Conservation (phyloP, 2,888 invertebrate genomes). For the Anagyrus pseudococci region DNA sequence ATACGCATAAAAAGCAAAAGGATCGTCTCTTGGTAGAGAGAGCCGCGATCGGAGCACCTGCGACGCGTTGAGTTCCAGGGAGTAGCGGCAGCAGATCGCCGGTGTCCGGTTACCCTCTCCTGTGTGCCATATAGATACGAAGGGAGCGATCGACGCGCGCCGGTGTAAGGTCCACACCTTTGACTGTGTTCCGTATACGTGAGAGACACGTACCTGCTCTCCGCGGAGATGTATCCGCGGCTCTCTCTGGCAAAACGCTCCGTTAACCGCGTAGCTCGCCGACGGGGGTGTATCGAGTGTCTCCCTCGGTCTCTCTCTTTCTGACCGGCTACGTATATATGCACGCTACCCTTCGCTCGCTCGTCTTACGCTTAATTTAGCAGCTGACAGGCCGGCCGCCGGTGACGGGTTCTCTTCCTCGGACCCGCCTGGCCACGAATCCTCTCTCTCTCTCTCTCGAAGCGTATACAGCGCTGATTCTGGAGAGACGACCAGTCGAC, state of each 20-base stretch:
- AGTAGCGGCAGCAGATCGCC: conserved; percentile 27
- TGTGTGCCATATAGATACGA: no score
- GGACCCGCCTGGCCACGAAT: no score
- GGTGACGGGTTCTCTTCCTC: conserved; percentile 52
- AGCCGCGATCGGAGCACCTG: conserved; percentile 51
- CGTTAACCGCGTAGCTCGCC: conserved; percentile 8
- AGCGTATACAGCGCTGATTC: no score
- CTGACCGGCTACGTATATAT: no score
- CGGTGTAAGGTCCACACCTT: no score
- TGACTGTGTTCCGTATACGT: no score
- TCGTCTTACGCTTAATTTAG: conserved; percentile 62
- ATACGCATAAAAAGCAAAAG: no score
- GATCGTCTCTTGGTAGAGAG: no score
- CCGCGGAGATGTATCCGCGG: not conserved
- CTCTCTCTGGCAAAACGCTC: conserved; percentile 34
- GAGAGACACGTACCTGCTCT: conserved; percentile 14
- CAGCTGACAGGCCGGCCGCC: conserved; percentile 61
- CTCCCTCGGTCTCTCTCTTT: no score
- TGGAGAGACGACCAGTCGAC: no score
- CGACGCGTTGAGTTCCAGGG: conserved; percentile 59
- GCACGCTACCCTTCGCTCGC: conserved; percentile 58
- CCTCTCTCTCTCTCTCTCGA: no score
- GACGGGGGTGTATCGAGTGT: conserved; percentile 60
- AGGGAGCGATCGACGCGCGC: no score
- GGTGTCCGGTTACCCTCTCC: conserved; percentile 52